Conservation (phyloP, 2,797 vertebrate genomes). For the Craterocephalus amniculus region DNA sequence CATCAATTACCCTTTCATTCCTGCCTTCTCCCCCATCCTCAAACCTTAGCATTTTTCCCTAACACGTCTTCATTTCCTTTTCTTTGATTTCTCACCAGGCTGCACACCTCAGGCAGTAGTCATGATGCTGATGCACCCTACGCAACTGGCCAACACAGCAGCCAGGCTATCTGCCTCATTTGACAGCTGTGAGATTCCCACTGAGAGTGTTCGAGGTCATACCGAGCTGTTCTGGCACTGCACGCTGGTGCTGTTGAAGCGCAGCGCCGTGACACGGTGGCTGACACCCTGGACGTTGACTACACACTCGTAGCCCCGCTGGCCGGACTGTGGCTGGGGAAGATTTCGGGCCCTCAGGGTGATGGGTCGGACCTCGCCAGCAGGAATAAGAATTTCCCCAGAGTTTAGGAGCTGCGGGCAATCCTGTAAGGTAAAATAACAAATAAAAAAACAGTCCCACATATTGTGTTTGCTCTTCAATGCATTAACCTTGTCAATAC, state of each 20-base stretch:
- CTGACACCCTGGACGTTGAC: constrained; percentile 89
- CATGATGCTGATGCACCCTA: constrained; percentile 57
- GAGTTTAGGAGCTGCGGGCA: constrained; percentile 94
- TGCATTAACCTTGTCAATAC: background rate
- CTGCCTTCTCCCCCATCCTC: constrained; percentile 12
- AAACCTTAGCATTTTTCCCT: constrained; percentile 27
- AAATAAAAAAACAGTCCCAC: constrained; percentile 2
- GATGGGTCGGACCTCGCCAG: constrained; percentile 93
- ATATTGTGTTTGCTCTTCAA: background rate
- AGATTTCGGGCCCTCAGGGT: constrained; percentile 93
- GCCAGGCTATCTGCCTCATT: constrained; percentile 58
- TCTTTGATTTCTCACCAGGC: constrained; percentile 40
- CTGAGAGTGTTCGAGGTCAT: constrained; percentile 71
- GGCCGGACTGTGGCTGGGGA: constrained; percentile 95
- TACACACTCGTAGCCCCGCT: constrained; percentile 95
- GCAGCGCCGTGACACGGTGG: constrained; percentile 92
- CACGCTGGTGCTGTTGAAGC: constrained; percentile 98
- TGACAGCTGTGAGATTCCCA: constrained; percentile 68
- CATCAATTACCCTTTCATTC: background rate
- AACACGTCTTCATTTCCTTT: constrained; percentile 33
- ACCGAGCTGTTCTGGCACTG: constrained; percentile 99
- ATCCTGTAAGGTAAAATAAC: constrained; percentile 77
- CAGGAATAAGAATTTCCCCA: constrained; percentile 92
- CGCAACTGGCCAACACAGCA: constrained; percentile 61
- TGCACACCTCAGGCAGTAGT: constrained; percentile 48